A percentile compares a stretch with the other conserved stretches of the same genome.
Conservation (phyloP, 2,797 vertebrate genomes). For the Pseudomugil tenellus region DNA sequence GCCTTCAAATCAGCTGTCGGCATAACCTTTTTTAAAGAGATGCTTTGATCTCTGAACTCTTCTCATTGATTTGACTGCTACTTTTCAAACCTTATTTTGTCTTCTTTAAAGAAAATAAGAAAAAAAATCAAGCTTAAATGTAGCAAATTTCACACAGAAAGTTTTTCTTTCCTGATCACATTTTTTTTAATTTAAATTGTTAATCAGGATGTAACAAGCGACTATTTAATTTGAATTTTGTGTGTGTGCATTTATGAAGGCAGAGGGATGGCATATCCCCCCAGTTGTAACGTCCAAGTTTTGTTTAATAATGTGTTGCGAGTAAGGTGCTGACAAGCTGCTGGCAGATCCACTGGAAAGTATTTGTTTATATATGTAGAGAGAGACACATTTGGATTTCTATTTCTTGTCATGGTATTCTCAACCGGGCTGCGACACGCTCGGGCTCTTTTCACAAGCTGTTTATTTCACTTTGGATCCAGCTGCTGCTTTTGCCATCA, state of each 20-base stretch:
- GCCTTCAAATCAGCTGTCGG: slow-evolving; percentile 20
- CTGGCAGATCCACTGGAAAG: slow-evolving; percentile 73
- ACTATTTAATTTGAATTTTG: slow-evolving; percentile 21
- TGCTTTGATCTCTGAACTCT: neutral
- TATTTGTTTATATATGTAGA: slow-evolving; percentile 54
- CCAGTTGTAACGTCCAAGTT: slow-evolving; percentile 35
- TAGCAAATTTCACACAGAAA: slow-evolving; percentile 32
- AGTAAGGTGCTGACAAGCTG: slow-evolving; percentile 48
- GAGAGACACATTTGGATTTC: slow-evolving; percentile 57
- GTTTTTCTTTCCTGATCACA: slow-evolving; percentile 7
- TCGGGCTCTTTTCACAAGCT: slow-evolving; percentile 16
- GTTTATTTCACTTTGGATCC: neutral
- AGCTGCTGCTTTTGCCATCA: slow-evolving; percentile 42
- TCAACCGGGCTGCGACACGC: slow-evolving; percentile 25
- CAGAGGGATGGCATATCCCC: neutral
- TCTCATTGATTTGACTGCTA: slow-evolving; percentile 8
- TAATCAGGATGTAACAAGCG: slow-evolving; percentile 16
- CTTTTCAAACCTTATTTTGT: neutral
- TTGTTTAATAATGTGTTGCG: slow-evolving; percentile 53
- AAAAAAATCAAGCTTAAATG: slow-evolving; percentile 39
- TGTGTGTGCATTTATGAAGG: neutral
- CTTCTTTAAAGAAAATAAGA: neutral
- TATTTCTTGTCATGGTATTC: slow-evolving; percentile 55
- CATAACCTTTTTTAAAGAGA: neutral
- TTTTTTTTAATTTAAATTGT: neutral